Evolutionary conservation across 2,113 vertebrate genomes (phyloP).

Genomic region (Cygnus buccinator): DNA sequence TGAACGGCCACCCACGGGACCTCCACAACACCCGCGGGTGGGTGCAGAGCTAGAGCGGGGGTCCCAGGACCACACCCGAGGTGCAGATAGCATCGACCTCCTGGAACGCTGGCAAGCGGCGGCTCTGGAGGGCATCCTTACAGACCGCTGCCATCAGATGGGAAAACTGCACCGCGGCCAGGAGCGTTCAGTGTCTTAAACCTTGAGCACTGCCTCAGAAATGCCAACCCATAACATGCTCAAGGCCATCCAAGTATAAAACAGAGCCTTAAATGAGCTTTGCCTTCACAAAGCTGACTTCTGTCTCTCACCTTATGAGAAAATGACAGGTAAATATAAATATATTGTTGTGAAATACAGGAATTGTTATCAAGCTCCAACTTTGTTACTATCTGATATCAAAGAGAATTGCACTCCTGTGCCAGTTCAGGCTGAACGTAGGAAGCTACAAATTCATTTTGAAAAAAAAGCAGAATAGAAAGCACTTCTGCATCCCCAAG

Average conservation of each 20-base stretch:
- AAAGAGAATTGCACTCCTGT: neutral
- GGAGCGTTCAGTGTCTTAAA: too few species aligned
- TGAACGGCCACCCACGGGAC: neutral
- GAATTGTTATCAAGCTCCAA: neutral
- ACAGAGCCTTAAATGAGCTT: neutral
- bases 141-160: neutral
- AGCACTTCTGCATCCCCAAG: neutral
- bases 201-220: neutral
- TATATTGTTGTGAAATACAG: neutral
- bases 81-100: too few species aligned
- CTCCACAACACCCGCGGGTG: neutral
- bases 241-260: fast-evolving
- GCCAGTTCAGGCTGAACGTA: neutral
- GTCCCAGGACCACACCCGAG: too few species aligned
- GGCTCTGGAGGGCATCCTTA: neutral
- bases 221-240: fast-evolving
- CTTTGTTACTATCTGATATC: neutral
- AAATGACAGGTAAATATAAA: neutral
- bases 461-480: neutral
- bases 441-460: neutral
- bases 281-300: neutral
- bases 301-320: neutral
- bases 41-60: too few species aligned
- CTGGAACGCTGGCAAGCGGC: neutral
- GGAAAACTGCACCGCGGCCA: too few species aligned